Percentiles rank a stretch among this genome's conserved stretches.
Evolutionary conservation across 2,797 vertebrate genomes (phyloP).

Genomic region (Gobio occitaniae): DNA sequence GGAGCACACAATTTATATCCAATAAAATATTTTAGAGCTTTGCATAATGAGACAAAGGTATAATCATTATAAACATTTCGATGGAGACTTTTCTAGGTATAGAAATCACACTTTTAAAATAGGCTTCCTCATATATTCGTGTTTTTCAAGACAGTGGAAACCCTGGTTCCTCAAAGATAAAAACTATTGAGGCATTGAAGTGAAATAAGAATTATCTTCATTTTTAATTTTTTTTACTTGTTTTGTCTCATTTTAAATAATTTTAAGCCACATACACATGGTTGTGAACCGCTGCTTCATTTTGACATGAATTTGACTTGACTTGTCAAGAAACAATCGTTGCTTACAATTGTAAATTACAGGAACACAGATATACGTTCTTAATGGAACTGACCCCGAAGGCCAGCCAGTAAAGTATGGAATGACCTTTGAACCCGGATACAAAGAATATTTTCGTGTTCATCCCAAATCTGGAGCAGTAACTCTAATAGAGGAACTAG

Average conservation of each 20-base stretch:
- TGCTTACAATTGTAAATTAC: constrained; percentile 4
- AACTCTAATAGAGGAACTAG: constrained; percentile 88
- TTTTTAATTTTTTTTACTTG: background rate
- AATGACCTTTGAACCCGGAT: constrained; percentile 87
- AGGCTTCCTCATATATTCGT: background rate
- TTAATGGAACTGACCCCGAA: constrained; percentile 96
- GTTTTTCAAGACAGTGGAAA: background rate
- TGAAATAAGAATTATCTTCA: background rate
- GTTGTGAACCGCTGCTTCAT: background rate
- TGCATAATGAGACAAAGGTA: too few species aligned
- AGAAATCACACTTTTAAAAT: background rate
- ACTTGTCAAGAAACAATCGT: background rate
- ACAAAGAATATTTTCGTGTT: constrained; percentile 86
- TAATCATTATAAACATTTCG: background rate
- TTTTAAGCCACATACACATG: background rate
- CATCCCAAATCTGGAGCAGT: constrained; percentile 87
- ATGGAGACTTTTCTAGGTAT: background rate
- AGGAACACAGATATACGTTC: constrained; percentile 91
- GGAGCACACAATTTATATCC: background rate
- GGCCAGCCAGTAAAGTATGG: constrained; percentile 88
- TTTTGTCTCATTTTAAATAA: background rate
- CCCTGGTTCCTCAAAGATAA: background rate
- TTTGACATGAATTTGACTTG: background rate
- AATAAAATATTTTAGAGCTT: too few species aligned
- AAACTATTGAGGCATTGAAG: background rate